phyloP scores from a whole-genome alignment of 2,113 vertebrate genomes.

The Mesembrinibis cayennensis region DNA sequence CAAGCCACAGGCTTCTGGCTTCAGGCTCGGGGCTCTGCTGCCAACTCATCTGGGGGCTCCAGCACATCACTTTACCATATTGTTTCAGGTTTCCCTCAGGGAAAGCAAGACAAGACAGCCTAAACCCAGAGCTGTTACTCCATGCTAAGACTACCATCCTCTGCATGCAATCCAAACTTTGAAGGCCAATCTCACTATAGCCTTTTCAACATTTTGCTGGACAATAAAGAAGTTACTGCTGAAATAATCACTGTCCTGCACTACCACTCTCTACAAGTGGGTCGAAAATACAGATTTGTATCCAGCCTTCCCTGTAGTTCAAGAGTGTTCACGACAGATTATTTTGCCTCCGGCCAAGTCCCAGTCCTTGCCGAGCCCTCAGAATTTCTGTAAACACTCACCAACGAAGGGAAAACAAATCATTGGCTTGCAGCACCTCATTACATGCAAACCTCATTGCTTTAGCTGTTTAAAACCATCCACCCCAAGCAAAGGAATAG shows the following conservation, averaged over 20 bases:
- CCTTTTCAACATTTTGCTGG: neutral
- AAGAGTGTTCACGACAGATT: neutral
- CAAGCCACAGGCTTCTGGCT: neutral
- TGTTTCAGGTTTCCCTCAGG: neutral
- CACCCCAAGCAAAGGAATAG: neutral
- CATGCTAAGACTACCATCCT: neutral
- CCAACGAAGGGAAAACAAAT: neutral
- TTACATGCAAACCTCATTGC: neutral
- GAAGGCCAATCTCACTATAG: neutral
- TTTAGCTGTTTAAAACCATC: neutral
- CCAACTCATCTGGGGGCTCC: neutral
- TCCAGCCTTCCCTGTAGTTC: neutral
- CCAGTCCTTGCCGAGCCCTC: neutral
- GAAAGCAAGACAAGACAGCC: neutral
- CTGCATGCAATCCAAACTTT: rapidly evolving
- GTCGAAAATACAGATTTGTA: neutral
- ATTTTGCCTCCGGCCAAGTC: neutral
- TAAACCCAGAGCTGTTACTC: neutral
- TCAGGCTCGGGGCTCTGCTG: neutral
- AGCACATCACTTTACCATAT: neutral
- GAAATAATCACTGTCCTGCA: neutral
- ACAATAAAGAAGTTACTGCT: neutral
- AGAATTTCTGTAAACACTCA: neutral
- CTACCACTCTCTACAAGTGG: neutral
- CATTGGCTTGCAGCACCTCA: neutral